These are phyloP conservation scores for Asarcornis scutulata DNA, from an alignment of 2,113 vertebrate genomes.

Conservation along the genomic window DNA sequence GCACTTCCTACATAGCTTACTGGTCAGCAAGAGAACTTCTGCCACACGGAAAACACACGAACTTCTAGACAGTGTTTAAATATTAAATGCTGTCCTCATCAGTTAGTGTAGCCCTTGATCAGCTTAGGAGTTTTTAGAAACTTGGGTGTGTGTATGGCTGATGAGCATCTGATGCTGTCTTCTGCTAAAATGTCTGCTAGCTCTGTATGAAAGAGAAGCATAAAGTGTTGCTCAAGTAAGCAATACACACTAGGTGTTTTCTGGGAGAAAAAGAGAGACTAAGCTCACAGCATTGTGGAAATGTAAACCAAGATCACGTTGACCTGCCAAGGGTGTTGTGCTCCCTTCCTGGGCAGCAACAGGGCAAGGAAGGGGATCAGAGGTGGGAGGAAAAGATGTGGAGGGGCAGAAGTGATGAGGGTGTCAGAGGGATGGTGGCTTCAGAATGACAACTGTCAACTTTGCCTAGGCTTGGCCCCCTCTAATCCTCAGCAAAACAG, in stretches of 20 bases:
- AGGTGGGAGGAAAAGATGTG: background rate
- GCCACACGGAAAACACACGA: background rate
- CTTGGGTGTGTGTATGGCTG: background rate
- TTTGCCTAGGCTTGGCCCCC: background rate
- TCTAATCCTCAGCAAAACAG: background rate
- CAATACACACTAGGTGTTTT: background rate
- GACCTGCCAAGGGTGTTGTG: background rate
- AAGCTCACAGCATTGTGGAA: background rate
- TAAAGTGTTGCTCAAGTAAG: background rate
- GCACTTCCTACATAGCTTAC: background rate
- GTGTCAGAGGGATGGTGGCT: background rate
- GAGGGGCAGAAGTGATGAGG: fast-evolving
- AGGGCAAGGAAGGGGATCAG: background rate
- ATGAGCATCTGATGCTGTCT: fast-evolving
- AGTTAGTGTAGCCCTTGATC: background rate
- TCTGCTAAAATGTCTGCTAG: background rate
- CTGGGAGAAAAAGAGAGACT: background rate
- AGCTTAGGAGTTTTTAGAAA: background rate
- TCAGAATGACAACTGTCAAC: background rate
- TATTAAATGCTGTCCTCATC: background rate
- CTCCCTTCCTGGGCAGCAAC: background rate
- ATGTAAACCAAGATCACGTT: background rate
- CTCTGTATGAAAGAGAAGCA: background rate
- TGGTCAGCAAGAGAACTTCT: background rate
- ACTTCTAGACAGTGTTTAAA: background rate